Evolutionary conservation across 2,113 vertebrate genomes (phyloP), one percentile per base, ranked within the genome.

Genomic region (Puffinus mauretanicus): DNA sequence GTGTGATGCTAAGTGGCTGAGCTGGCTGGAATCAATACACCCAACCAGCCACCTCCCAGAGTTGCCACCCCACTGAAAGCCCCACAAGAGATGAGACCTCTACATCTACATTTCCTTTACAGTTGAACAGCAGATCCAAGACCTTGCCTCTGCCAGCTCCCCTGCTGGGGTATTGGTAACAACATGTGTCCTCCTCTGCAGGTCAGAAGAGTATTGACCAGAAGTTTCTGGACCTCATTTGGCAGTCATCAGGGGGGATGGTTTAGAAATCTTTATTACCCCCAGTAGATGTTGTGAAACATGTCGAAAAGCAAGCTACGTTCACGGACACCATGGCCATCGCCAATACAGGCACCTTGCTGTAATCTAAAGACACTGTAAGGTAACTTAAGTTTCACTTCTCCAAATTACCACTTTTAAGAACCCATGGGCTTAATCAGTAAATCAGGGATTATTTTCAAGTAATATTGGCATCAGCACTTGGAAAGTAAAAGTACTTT

Each of bases 21-120:
- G 51, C 9, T 25, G 21, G 7, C 3, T 57, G 54, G 34, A 51
- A 12, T n/a, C 2, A 58, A 5, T 3, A 12, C 10, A 11, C 4
- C 16, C 30, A n/a, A 22, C 12, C 12, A 3, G 6, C 12, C 38
- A 27, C 3, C 4, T 79, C 66, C 18, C 2, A 51, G 22, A 29
- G 14, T 2, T 81, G 38, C 8, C 22, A 42, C 4, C 6, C 26
- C 13, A 1, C 9, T 12, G 25, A 22, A 38, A 66, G 21, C 42
- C 52, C 36, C 22, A 15, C 1, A 1, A 21, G 2, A 57, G 13
- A 4, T 3, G 29, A 14, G 32, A n/a, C 4, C 12, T 40, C 40
- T 40, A 40, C 40, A 40, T 40, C 40, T 40, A 40, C 40, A 5
- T 16, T 0, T 38, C 49, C 34, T 81, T 19, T 36, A 29, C 22